Conservation (phyloP, 2,888 invertebrate genomes). For the Drosophila aldrichi region DNA sequence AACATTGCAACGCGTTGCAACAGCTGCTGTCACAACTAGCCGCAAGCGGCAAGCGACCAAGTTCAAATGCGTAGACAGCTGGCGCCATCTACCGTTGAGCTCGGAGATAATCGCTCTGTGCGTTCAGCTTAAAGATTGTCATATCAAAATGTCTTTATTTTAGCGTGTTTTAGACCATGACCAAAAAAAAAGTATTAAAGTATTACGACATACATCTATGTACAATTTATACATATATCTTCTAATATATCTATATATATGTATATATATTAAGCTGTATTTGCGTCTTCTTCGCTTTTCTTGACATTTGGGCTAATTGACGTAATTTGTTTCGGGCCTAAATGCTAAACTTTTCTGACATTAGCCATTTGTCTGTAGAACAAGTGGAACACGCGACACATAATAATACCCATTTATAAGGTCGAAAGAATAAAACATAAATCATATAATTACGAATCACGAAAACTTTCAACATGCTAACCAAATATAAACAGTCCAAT, state of each 20-base stretch:
- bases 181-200: constrained; percentile 35
- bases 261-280: constrained; percentile 3
- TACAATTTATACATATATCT: neutral
- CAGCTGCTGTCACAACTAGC: constrained; percentile 32
- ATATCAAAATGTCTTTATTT: constrained; percentile 69
- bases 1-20: constrained; percentile 12
- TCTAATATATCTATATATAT: neutral
- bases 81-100: constrained; percentile 39
- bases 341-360: constrained; percentile 11
- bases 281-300: constrained; percentile 11
- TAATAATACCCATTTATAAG: constrained; percentile 15
- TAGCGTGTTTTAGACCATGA: constrained; percentile 63
- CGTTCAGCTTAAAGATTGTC: constrained; percentile 53
- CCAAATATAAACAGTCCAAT: constrained; percentile 14
- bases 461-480: neutral
- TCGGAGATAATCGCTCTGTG: constrained; percentile 20
- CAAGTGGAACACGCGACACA: constrained; percentile 30
- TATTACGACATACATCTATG: constrained; percentile 38
- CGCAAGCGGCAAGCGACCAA: constrained; percentile 18
- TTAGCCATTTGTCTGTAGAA: constrained; percentile 16
- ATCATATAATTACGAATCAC: constrained; percentile 17
- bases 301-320: constrained; percentile 56
- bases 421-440: constrained; percentile 11
- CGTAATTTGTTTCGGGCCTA: constrained; percentile 32
- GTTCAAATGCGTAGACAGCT: constrained; percentile 37